phyloP scores from a whole-genome alignment of 2,113 vertebrate genomes.

The Coptodon rendalli region DNA sequence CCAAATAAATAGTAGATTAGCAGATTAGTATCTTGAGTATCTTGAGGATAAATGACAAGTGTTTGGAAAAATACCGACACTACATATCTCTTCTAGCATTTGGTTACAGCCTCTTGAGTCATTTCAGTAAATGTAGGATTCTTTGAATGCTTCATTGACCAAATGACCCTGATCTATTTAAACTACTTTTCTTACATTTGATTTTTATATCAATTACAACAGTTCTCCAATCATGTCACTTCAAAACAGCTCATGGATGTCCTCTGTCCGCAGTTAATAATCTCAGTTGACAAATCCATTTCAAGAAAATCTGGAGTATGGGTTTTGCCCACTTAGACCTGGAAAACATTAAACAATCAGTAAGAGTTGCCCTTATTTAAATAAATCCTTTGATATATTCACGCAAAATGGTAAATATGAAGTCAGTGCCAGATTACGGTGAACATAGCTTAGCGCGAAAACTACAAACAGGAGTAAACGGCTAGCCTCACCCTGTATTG shows the following conservation, averaged over 20 bases:
- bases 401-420: neutral
- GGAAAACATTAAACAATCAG: constrained; percentile 13
- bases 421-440: neutral
- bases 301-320: constrained; percentile 70
- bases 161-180: neutral
- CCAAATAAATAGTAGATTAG: neutral
- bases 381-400: neutral
- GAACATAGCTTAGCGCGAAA: neutral
- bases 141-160: neutral
- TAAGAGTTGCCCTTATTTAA: neutral
- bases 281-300: neutral
- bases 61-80: neutral
- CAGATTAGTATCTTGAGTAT: neutral
- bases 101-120: neutral
- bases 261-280: neutral
- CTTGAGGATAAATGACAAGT: neutral
- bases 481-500: neutral
- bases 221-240: neutral
- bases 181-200: neutral
- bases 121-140: neutral
- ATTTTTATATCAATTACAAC: neutral
- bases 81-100: neutral
- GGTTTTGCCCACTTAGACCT: constrained; percentile 69
- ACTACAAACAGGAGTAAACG: neutral
- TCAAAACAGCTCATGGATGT: neutral